Conservation (phyloP, 2,888 invertebrate genomes). For the Drosophila meridionalis region DNA sequence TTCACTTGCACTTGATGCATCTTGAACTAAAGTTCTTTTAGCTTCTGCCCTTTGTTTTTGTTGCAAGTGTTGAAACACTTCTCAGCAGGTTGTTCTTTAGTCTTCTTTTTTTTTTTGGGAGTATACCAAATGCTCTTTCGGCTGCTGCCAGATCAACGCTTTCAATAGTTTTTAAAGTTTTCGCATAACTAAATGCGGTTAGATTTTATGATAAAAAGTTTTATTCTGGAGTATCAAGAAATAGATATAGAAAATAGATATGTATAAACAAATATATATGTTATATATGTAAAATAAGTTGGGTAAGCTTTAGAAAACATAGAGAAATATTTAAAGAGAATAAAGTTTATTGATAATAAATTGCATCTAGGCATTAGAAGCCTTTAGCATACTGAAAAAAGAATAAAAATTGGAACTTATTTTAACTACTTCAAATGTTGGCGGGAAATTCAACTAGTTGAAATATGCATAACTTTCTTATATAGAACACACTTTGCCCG, state of each 20-base stretch:
- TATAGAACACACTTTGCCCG: no score
- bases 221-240: background rate
- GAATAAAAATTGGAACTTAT: no score
- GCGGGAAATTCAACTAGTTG: no score
- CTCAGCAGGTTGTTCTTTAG: background rate
- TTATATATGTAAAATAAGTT: no score
- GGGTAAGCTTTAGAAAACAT: no score
- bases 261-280: no score
- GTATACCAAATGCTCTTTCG: slow-evolving; percentile 11
- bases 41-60: slow-evolving; percentile 16
- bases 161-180: slow-evolving; percentile 15
- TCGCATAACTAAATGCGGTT: background rate
- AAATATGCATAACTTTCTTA: no score
- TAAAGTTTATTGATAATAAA: no score
- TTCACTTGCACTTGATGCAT: slow-evolving; percentile 40
- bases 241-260: background rate
- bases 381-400: no score
- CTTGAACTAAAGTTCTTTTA: slow-evolving; percentile 12
- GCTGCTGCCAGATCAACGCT: slow-evolving; percentile 33
- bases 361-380: no score
- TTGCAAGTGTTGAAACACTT: slow-evolving; percentile 17
- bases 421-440: no score
- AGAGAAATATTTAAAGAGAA: no score
- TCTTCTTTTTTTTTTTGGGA: background rate
- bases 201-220: background rate